Evolutionary conservation across 2,113 vertebrate genomes (phyloP).

Genomic region (Pithys albifrons): DNA sequence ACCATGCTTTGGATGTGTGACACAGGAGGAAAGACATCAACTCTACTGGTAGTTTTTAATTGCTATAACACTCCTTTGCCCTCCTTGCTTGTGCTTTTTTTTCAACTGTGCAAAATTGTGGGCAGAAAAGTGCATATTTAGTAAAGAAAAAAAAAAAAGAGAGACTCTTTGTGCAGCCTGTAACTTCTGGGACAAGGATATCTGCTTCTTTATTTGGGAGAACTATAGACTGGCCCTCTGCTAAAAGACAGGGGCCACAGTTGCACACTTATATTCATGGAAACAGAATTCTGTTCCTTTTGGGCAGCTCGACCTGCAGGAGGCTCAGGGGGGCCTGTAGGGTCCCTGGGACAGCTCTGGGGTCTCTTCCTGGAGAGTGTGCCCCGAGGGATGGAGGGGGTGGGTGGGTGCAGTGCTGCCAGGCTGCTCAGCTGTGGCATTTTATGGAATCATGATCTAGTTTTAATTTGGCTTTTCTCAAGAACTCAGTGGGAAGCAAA

Average conservation of each 20-base stretch:
- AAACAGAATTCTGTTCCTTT: not conserved
- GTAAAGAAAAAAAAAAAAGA: not conserved
- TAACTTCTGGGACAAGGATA: not conserved
- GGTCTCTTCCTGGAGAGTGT: too few relatives aligned
- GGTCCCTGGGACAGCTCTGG: not conserved
- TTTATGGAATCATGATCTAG: not conserved
- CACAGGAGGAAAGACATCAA: not conserved
- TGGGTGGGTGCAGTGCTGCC: not conserved
- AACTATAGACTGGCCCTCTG: not conserved
- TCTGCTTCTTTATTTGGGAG: not conserved
- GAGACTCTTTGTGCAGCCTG: not conserved
- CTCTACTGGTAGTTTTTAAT: conserved; percentile 1
- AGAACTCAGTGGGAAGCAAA: not conserved
- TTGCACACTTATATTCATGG: not conserved
- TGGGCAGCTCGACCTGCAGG: not conserved
- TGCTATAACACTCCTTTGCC: not conserved
- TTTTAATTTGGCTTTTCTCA: not conserved
- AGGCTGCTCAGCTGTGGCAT: not conserved
- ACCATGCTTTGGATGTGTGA: not conserved
- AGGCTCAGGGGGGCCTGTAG: not conserved
- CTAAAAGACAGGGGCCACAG: not conserved
- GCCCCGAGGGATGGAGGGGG: not conserved
- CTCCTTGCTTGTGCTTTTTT: not conserved
- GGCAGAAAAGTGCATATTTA: not conserved
- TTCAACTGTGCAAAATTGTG: not conserved